A percentile compares a stretch with the other conserved stretches of the same genome.
These are phyloP conservation scores for Cyanoramphus novaezelandiae DNA, from an alignment of 2,113 vertebrate species.

Conservation along the genomic window DNA sequence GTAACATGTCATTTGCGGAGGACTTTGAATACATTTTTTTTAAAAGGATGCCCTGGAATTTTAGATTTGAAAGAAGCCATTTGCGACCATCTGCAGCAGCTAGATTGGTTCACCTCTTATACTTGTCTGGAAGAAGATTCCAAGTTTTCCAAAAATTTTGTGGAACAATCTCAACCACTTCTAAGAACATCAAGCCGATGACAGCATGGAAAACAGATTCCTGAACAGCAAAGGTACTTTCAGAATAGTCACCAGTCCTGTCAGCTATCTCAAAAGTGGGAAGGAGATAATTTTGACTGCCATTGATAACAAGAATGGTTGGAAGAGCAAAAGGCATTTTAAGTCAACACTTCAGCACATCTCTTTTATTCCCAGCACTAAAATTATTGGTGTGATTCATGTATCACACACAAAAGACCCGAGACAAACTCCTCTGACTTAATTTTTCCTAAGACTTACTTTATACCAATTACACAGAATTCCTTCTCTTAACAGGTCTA, in stretches of 20 bases:
- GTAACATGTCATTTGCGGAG: not conserved
- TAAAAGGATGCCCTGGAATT: not conserved
- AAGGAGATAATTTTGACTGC: not conserved
- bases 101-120: not conserved
- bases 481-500: not conserved
- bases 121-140: not conserved
- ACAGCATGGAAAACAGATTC: not conserved
- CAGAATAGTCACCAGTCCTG: not conserved
- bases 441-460: not conserved
- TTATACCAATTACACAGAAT: not conserved
- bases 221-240: not conserved
- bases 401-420: not conserved
- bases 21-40: not conserved
- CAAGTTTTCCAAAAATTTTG: not conserved
- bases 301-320: not conserved
- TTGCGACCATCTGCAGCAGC: not conserved
- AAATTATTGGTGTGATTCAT: not conserved
- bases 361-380: not conserved
- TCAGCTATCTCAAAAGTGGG: not conserved
- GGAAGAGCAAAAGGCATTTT: not conserved
- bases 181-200: not conserved
- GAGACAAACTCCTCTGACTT: not conserved
- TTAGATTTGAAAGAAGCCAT: not conserved
- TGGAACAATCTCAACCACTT: not conserved
- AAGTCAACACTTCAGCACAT: not conserved